phyloP scores from a whole-genome alignment of 2,888 invertebrate genomes.

The Noctuana brunneofusca region DNA sequence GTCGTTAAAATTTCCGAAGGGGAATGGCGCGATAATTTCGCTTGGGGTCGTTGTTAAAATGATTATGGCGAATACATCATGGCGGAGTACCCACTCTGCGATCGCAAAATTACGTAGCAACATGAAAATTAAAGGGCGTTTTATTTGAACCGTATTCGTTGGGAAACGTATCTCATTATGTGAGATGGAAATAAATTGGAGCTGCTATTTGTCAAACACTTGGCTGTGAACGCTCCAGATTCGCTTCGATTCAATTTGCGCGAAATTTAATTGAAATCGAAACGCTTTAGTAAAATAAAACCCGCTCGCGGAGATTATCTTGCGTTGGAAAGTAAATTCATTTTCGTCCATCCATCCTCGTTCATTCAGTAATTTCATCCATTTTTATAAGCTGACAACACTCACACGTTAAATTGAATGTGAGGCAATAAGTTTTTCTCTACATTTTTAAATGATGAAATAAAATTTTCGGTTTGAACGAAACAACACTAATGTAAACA shows the following conservation, averaged over 20 bases:
- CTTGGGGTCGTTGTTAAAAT: slow-evolving; percentile 38
- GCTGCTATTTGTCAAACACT: slow-evolving; percentile 79
- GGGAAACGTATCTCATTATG: slow-evolving; percentile 75
- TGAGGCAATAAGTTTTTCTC: neutral
- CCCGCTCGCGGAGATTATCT: slow-evolving; percentile 63
- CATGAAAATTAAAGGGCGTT: slow-evolving; percentile 66
- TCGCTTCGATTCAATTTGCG: slow-evolving; percentile 71
- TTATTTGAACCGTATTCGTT: slow-evolving; percentile 62
- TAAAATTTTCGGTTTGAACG: neutral
- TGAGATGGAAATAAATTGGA: slow-evolving; percentile 73
- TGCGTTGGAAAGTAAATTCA: slow-evolving; percentile 35
- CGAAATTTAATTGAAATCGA: slow-evolving; percentile 79
- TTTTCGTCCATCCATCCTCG: too few species aligned
- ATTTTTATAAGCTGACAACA: slow-evolving; percentile 15
- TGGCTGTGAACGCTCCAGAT: slow-evolving; percentile 62
- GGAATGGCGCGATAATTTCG: slow-evolving; percentile 39
- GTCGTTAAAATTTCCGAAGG: slow-evolving; percentile 35
- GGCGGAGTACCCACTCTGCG: slow-evolving; percentile 39
- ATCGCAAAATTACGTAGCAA: slow-evolving; percentile 55
- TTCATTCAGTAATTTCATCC: too few species aligned
- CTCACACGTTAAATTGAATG: neutral
- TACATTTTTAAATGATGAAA: neutral
- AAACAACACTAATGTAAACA: too few species aligned
- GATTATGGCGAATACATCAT: slow-evolving; percentile 39
- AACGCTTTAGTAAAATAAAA: slow-evolving; percentile 66